Base-by-base conservation (phyloP, 30 jellyfish, hydroid and myxozoan species). In the Clytia hemisphaerica region DNA sequence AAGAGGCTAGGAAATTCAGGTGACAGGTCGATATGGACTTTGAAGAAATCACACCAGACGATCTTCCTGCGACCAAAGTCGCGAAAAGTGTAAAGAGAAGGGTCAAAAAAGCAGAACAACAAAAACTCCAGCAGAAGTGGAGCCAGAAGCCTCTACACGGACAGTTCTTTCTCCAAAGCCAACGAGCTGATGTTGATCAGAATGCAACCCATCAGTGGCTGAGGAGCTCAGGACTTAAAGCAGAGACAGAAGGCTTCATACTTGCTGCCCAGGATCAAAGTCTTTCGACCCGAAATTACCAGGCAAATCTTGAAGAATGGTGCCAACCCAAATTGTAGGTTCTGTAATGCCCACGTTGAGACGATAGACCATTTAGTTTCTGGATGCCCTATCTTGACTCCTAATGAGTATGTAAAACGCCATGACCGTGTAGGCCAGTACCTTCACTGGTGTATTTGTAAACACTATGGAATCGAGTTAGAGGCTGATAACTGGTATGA, bases 261-360 rank as follows among this genome's bases (percentile, higher is more conserved):
- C n/a, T n/a, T n/a, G n/a, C n/a, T n/a, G n/a, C n/a, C n/a, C n/a
- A n/a, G n/a, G n/a, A n/a, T n/a, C n/a, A n/a, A n/a, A n/a, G n/a
- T n/a, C 64, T 38, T 64, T 4, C 15, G 19, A 50, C 81, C 2
- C 18, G 71, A 46, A 69, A 22, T 38, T 46, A 50, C 57, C 70
- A 12, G 51, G 58, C 71, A n/a, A 46, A 34, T 69, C 34, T 37
- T 28, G 19, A 26, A 68, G 2, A 67, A 42, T 44, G 80, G 80
- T 1, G 53, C 73, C 14, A 60, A 67, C 73, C 74, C 74, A 67
- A 45, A 45, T 34, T 67, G 80, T 25, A 45, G 80, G 38, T 47
- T 67, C 24, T 67, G 67, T 32, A 68, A 47, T 12, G 26, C 34
- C 4, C 22, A 44, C 33, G 18, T 16, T 4, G 49, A 67, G 34